Evolutionary conservation across 1,140 invertebrate genomes (phyloP).

Genomic region (Asbolus verrucosus): DNA sequence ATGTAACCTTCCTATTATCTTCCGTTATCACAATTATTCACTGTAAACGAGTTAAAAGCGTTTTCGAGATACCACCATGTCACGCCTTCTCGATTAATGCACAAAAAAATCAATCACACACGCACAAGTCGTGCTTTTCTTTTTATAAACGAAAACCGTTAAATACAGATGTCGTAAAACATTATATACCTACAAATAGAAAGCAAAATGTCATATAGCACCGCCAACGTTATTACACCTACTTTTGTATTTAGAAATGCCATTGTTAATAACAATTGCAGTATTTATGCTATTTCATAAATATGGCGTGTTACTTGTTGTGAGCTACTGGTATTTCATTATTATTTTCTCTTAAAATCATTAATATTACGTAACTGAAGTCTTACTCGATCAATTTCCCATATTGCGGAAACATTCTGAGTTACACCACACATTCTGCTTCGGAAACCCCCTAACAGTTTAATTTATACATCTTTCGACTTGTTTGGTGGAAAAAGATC

Average conservation of each 20-base stretch:
- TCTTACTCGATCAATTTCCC: neutral
- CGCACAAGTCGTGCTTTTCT: neutral
- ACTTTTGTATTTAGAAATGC: neutral
- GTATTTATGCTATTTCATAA: neutral
- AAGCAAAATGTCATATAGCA: conserved; percentile 8
- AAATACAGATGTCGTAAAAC: neutral
- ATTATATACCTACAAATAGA: neutral
- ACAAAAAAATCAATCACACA: neutral
- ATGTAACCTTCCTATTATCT: conserved; percentile 1
- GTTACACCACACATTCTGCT: too few relatives aligned
- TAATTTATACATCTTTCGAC: too few relatives aligned
- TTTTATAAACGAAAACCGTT: neutral
- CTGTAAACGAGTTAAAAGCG: neutral
- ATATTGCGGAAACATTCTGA: neutral
- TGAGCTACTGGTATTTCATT: neutral
- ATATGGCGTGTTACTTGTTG: neutral
- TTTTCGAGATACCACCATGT: neutral
- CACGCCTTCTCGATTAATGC: neutral
- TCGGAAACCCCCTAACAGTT: too few relatives aligned
- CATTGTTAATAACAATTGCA: conserved; percentile 1
- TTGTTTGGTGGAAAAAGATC: too few relatives aligned
- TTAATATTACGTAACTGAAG: neutral
- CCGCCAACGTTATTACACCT: conserved; percentile 1
- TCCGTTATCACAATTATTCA: conserved; percentile 2
- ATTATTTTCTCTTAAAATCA: neutral